These are phyloP conservation scores for Sepiola atlantica DNA, from an alignment of 2,888 invertebrate genomes.

Conservation along the genomic window DNA sequence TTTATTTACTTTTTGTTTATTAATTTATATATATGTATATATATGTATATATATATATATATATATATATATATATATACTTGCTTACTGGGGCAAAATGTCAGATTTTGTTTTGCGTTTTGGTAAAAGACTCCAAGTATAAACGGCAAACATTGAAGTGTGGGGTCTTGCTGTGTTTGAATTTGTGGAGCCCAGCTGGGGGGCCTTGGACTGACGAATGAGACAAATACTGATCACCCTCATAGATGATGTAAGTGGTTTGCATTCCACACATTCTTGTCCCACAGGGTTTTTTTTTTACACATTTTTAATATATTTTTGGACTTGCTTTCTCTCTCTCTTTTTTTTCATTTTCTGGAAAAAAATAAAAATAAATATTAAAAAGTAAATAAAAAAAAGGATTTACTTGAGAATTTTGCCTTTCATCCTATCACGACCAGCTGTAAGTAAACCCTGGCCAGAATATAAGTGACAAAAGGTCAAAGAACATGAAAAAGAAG, in stretches of 20 bases:
- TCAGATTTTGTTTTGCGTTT: not conserved
- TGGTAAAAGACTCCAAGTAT: not conserved
- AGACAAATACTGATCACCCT: conserved; percentile 32
- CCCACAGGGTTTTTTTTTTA: not conserved
- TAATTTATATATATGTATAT: not conserved
- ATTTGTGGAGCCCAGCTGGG: conserved; percentile 21
- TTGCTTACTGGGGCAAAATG: not conserved
- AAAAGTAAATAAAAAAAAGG: not conserved
- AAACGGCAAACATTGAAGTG: conserved; percentile 10
- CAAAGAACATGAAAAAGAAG: too few species aligned
- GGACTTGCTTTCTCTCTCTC: not conserved
- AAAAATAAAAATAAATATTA: not conserved
- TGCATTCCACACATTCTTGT: conserved; percentile 22
- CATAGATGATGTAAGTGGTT: conserved; percentile 32
- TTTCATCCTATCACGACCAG: not conserved
- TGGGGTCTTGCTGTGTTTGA: not conserved
- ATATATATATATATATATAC: not conserved
- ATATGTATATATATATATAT: too few species aligned
- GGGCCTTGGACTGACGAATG: conserved; percentile 12
- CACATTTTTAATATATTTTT: not conserved
- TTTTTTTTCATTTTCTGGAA: not conserved
- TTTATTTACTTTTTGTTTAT: not conserved
- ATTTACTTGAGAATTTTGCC: not conserved
- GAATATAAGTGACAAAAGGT: not conserved
- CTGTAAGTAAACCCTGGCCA: conserved; percentile 8